A percentile compares a stretch with the other conserved stretches of the same genome.
Evolutionary conservation across 64 coral and sea anemone species (phyloP).

Genomic region (Pocillopora verrucosa): DNA sequence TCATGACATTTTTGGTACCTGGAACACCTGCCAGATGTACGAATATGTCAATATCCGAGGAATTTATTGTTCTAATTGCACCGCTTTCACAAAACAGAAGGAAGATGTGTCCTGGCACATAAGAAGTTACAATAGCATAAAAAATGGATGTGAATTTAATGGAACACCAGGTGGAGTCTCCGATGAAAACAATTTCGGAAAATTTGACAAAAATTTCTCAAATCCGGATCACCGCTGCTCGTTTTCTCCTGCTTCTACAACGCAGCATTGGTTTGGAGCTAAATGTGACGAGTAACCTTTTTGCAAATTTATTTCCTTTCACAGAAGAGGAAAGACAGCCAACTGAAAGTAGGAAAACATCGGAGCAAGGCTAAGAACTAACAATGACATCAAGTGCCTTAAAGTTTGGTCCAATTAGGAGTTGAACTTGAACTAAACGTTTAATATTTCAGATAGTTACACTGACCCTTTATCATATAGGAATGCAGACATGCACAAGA

Average conservation of each 20-base stretch:
- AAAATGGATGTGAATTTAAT: not conserved
- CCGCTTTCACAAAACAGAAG: not conserved
- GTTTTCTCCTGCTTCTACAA: not conserved
- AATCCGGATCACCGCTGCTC: not conserved
- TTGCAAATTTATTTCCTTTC: too few relatives aligned
- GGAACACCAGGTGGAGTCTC: not conserved
- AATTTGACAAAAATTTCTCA: not conserved
- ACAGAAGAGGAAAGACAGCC: too few relatives aligned
- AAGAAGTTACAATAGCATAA: not conserved
- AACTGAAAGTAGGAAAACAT: too few relatives aligned
- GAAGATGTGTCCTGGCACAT: too few relatives aligned
- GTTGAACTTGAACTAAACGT: too few relatives aligned
- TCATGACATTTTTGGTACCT: too few relatives aligned
- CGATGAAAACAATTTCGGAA: not conserved
- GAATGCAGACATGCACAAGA: too few relatives aligned
- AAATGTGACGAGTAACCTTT: not conserved
- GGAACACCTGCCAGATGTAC: not conserved
- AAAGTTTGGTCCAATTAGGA: too few relatives aligned
- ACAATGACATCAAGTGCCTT: too few relatives aligned
- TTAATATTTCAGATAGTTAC: too few relatives aligned
- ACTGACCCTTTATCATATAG: too few relatives aligned
- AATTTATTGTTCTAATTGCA: not conserved
- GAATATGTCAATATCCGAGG: not conserved
- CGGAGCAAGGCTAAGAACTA: too few relatives aligned
- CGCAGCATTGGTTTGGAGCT: slow-evolving; percentile 2